These are phyloP conservation scores for Heteromormyrus szaboi DNA, from an alignment of 2,797 vertebrate species.

Conservation along the genomic window DNA sequence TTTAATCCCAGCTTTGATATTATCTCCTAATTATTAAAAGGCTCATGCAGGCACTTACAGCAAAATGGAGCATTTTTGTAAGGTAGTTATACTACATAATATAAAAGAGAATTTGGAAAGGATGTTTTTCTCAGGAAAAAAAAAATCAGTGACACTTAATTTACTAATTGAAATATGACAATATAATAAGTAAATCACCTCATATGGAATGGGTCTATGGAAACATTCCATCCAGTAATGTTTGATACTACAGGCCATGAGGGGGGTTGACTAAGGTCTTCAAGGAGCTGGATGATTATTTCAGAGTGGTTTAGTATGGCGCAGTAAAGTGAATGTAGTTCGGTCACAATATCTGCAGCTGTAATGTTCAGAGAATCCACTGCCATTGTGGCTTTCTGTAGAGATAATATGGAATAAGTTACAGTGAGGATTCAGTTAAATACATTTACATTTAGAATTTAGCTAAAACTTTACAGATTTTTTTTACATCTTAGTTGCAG, in stretches of 20 bases:
- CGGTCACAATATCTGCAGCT: conserved; percentile 46
- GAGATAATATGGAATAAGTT: conserved; percentile 21
- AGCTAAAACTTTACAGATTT: background rate
- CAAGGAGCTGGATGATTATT: conserved; percentile 35
- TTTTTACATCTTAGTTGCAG: background rate
- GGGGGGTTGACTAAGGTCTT: conserved; percentile 33
- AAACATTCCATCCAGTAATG: conserved; percentile 34
- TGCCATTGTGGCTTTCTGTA: conserved; percentile 27
- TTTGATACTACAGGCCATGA: conserved; percentile 21
- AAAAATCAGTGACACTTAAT: background rate
- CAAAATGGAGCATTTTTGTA: background rate
- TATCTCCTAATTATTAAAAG: background rate
- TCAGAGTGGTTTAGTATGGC: conserved; percentile 34
- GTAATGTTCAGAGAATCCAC: conserved; percentile 36
- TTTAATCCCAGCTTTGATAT: background rate
- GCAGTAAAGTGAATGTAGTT: conserved; percentile 46
- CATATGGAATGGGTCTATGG: conserved; percentile 39
- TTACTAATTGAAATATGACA: background rate
- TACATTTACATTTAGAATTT: background rate
- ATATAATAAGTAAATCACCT: conserved; percentile 47
- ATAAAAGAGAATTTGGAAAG: background rate
- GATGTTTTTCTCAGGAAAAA: background rate
- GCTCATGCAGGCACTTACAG: background rate
- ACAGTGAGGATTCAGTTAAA: background rate
- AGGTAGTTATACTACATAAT: background rate